Percentiles rank a stretch among this genome's conserved stretches.
Conservation (phyloP, 2,888 invertebrate genomes). For the Xestia rhomboidea region DNA sequence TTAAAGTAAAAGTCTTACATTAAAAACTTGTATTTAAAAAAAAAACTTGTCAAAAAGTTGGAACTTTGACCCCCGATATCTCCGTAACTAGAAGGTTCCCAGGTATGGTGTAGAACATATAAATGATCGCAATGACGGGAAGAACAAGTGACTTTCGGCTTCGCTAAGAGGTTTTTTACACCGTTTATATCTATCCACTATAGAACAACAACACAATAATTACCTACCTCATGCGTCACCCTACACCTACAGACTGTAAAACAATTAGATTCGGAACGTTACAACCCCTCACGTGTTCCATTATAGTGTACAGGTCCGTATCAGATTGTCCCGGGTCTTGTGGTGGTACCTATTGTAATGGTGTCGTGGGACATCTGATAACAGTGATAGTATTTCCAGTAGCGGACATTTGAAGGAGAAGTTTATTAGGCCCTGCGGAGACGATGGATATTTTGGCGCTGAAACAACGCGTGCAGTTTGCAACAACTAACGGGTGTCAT, state of each 20-base stretch:
- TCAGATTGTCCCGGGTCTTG: constrained; percentile 28
- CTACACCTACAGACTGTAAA: not conserved
- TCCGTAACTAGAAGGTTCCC: too few relatives aligned
- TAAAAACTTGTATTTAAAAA: too few relatives aligned
- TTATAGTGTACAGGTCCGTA: constrained; percentile 31
- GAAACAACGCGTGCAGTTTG: not conserved
- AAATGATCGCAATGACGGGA: too few relatives aligned
- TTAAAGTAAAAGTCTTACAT: too few relatives aligned
- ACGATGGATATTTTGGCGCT: not conserved
- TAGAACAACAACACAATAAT: constrained; percentile 38
- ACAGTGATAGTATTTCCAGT: constrained; percentile 23
- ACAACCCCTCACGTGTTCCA: constrained; percentile 17
- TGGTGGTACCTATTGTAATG: constrained; percentile 13
- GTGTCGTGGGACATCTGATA: constrained; percentile 47
- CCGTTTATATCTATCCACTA: not conserved
- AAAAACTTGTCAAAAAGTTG: too few relatives aligned
- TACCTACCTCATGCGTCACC: not conserved
- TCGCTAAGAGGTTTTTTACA: too few relatives aligned
- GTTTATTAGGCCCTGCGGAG: not conserved
- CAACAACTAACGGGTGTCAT: not conserved
- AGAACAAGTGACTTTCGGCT: too few relatives aligned
- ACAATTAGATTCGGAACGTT: constrained; percentile 29
- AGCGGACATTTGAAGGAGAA: not conserved
- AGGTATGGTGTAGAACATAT: too few relatives aligned
- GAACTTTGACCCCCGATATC: too few relatives aligned